A percentile compares a stretch with the other conserved stretches of the same genome.
Conservation (phyloP, 2,113 vertebrate genomes). For the Entomyzon cyanotis region DNA sequence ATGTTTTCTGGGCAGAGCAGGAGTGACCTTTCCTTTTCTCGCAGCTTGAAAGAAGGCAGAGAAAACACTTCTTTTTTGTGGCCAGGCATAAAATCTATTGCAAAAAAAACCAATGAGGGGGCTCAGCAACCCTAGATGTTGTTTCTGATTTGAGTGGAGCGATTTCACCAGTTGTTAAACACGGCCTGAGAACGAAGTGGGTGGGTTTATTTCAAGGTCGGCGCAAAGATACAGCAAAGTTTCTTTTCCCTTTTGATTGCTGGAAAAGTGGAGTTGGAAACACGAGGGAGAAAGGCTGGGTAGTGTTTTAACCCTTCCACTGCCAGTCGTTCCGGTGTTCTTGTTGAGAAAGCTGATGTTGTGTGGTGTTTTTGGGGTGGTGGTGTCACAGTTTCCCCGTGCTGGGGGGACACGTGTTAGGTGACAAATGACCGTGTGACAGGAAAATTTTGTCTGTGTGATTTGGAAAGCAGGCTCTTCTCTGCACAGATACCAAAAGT, state of each 20-base stretch:
- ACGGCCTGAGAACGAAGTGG: background rate
- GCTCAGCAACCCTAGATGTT: background rate
- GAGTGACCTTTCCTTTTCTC: background rate
- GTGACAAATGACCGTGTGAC: background rate
- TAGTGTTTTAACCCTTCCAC: background rate
- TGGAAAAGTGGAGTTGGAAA: background rate
- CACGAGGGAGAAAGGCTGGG: background rate
- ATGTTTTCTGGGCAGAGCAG: background rate
- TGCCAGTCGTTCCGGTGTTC: background rate
- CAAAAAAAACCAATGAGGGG: background rate
- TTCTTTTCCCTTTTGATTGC: background rate
- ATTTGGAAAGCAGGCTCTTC: background rate
- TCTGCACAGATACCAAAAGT: background rate
- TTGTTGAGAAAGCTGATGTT: background rate
- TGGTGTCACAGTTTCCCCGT: background rate
- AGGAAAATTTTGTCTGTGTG: background rate
- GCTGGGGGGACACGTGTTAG: fast-evolving
- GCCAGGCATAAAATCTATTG: background rate
- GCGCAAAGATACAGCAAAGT: background rate
- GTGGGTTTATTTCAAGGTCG: conserved; percentile 29
- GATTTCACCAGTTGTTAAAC: background rate
- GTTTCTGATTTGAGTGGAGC: background rate
- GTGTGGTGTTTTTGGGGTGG: background rate
- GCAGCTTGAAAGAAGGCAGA: background rate
- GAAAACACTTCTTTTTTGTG: background rate